phyloP scores from a whole-genome alignment of 2,797 vertebrate species.

The Pipistrellus pygmaeus region DNA sequence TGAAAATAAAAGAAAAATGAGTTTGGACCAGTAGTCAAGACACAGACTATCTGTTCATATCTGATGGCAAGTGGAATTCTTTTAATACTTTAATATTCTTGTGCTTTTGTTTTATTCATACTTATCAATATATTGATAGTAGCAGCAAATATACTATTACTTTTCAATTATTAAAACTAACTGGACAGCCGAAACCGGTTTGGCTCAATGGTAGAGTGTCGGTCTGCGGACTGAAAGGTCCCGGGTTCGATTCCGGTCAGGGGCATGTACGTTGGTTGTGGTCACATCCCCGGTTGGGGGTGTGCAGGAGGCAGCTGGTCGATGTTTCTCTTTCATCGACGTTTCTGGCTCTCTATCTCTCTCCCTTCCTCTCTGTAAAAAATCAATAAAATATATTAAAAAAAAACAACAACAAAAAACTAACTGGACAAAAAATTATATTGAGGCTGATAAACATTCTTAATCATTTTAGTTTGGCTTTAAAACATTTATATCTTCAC shows the following conservation, averaged over 20 bases:
- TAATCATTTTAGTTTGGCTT: not conserved
- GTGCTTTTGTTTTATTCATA: not conserved
- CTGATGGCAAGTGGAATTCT: not conserved
- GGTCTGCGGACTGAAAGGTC: no score
- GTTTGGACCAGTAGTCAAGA: not conserved
- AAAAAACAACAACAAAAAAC: no score
- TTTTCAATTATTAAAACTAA: not conserved
- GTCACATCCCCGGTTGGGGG: no score
- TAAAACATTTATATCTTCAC: not conserved
- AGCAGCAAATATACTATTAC: not conserved
- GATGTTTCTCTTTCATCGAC: no score
- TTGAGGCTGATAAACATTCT: not conserved
- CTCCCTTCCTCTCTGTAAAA: no score
- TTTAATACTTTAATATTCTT: not conserved
- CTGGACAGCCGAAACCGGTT: no score
- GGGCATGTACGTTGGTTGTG: no score
- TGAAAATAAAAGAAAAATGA: constrained; percentile 20
- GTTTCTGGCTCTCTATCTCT: no score
- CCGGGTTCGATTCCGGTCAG: no score
- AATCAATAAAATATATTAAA: no score
- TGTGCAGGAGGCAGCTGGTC: no score
- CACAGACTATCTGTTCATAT: not conserved
- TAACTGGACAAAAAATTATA: not conserved
- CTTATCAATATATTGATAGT: not conserved
- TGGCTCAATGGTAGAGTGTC: no score